Conservation (phyloP, 1,140 invertebrate genomes). For the Drosophila murphyi region DNA sequence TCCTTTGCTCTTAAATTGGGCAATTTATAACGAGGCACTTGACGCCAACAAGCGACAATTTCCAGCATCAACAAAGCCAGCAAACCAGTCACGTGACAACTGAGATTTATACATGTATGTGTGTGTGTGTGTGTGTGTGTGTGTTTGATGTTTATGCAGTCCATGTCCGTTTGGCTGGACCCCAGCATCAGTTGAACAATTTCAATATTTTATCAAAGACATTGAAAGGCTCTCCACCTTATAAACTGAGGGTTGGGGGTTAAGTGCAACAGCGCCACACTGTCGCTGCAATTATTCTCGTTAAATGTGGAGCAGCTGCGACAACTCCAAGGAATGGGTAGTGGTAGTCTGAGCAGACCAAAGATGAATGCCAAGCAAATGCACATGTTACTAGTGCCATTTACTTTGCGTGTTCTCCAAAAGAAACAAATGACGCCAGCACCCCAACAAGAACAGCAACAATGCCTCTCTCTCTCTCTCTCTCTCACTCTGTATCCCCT, state of each 20-base stretch:
- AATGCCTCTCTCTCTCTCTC: not conserved
- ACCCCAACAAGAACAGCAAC: not conserved
- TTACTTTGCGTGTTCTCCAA: constrained; percentile 74
- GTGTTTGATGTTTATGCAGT: constrained; percentile 40
- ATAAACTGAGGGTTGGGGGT: constrained; percentile 26
- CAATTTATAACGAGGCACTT: constrained; percentile 82
- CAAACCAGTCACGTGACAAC: constrained; percentile 56
- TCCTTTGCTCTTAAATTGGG: constrained; percentile 73
- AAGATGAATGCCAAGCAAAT: constrained; percentile 78
- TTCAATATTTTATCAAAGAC: constrained; percentile 82
- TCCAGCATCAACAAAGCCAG: constrained; percentile 9
- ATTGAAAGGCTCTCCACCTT: constrained; percentile 63
- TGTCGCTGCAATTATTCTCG: constrained; percentile 81
- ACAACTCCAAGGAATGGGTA: not conserved
- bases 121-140: constrained; percentile 30
- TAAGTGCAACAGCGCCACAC: constrained; percentile 78
- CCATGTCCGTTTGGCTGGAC: constrained; percentile 50
- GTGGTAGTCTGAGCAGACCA: not conserved
- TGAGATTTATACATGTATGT: constrained; percentile 41
- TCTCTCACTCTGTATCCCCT: not conserved
- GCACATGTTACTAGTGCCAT: constrained; percentile 72
- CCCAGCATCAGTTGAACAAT: constrained; percentile 70
- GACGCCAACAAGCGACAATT: constrained; percentile 57
- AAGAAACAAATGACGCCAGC: constrained; percentile 55
- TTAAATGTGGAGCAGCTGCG: constrained; percentile 71